These are phyloP conservation scores for Otus sunia DNA, from an alignment of 2,113 vertebrate species.

Conservation along the genomic window DNA sequence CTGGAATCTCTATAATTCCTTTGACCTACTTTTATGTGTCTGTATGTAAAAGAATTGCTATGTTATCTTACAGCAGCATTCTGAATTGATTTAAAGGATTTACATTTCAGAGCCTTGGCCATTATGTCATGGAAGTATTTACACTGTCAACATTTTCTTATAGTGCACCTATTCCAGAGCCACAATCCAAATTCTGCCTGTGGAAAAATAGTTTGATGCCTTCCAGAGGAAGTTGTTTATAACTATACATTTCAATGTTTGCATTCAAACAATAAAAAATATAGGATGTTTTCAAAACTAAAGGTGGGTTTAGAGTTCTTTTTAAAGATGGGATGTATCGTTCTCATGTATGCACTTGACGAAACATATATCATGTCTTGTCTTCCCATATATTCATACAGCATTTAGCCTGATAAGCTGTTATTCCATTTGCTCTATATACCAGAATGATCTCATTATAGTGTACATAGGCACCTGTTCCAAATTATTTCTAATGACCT, in stretches of 20 bases:
- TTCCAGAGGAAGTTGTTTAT: neutral
- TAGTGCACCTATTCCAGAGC: neutral
- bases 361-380: neutral
- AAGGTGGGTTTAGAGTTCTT: neutral
- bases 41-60: neutral
- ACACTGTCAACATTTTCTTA: neutral
- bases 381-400: neutral
- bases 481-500: neutral
- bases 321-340: neutral
- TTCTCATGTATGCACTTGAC: neutral
- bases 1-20: neutral
- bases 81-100: neutral
- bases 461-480: neutral
- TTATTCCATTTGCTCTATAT: neutral
- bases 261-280: neutral
- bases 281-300: neutral
- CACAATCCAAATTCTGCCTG: neutral
- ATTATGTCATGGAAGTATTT: neutral
- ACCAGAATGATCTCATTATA: neutral
- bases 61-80: neutral
- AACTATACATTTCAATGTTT: neutral
- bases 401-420: neutral
- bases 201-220: neutral
- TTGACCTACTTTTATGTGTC: neutral
- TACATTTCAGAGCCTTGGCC: neutral